Conservation (phyloP, 2,797 vertebrate genomes). For the Malacoctenus gilli region DNA sequence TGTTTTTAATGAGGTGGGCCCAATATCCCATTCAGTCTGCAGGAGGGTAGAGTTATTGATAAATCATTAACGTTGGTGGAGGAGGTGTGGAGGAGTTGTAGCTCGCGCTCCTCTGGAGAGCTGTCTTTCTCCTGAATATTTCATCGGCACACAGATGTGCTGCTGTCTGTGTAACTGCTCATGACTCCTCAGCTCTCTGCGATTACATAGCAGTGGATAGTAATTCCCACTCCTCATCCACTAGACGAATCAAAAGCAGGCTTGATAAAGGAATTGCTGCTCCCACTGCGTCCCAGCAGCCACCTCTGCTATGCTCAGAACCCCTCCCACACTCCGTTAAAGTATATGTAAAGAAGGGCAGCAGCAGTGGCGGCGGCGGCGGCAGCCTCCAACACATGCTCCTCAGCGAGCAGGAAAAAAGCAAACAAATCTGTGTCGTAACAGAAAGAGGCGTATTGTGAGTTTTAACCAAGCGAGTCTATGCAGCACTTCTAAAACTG, state of each 20-base stretch:
- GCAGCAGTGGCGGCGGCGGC: too few species aligned
- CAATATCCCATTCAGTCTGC: conserved; percentile 72
- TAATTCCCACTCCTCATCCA: conserved; percentile 64
- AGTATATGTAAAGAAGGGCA: conserved; percentile 54
- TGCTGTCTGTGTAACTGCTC: conserved; percentile 83
- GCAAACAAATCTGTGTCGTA: conserved; percentile 73
- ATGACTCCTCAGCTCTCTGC: conserved; percentile 75
- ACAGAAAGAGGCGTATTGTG: conserved; percentile 66
- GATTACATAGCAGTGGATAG: conserved; percentile 70
- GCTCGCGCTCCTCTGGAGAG: conserved; percentile 77
- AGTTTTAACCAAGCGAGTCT: conserved; percentile 63
- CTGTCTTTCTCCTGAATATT: conserved; percentile 85
- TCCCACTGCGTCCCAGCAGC: conserved; percentile 45
- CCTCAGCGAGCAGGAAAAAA: conserved; percentile 55
- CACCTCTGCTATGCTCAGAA: conserved; percentile 57
- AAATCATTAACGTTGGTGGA: conserved; percentile 86
- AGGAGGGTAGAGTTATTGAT: conserved; percentile 82
- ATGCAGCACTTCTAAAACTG: conserved; percentile 69
- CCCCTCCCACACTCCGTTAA: conserved; percentile 52
- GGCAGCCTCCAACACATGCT: conserved; percentile 59
- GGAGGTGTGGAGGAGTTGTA: conserved; percentile 80
- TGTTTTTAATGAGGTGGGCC: conserved; percentile 77
- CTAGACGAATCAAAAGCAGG: conserved; percentile 54
- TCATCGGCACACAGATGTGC: conserved; percentile 86
- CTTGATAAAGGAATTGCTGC: conserved; percentile 53